These are phyloP conservation scores for Cyanoramphus novaezelandiae DNA, from an alignment of 2,113 vertebrate species.

Conservation along the genomic window DNA sequence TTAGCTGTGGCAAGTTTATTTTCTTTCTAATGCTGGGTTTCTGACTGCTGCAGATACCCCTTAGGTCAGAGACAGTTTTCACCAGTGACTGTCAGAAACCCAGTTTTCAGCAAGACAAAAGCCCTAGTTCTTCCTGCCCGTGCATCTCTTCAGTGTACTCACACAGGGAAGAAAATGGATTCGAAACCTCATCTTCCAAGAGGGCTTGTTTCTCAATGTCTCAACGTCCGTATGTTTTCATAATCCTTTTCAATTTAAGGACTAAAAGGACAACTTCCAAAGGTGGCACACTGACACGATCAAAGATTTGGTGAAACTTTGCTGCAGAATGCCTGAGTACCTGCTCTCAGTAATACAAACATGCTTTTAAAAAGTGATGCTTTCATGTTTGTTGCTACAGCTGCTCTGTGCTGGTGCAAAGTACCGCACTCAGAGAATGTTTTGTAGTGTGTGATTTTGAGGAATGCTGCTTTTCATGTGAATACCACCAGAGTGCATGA, in stretches of 20 bases:
- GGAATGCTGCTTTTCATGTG: neutral
- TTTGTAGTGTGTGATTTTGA: neutral
- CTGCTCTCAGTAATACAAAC: neutral
- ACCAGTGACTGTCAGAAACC: neutral
- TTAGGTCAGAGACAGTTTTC: neutral
- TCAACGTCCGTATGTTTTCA: neutral
- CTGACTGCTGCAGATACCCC: neutral
- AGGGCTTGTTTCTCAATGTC: neutral
- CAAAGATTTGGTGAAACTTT: neutral
- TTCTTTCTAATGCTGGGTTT: neutral
- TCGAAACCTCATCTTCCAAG: neutral
- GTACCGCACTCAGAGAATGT: neutral
- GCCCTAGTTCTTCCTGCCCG: neutral
- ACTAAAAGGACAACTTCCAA: neutral
- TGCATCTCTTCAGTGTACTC: neutral
- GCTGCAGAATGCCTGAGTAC: neutral
- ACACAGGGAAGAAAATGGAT: neutral
- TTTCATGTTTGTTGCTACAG: neutral
- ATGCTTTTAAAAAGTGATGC: neutral
- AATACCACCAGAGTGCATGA: neutral
- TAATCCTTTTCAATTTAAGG: neutral
- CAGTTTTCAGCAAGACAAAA: neutral
- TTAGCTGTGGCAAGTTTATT: neutral
- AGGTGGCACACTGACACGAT: neutral
- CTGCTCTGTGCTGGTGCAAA: neutral